Percentiles rank a stretch among this genome's conserved stretches.
phyloP scores from a whole-genome alignment of 2,113 vertebrate genomes.

The Stomatorhinus ivindoensis region DNA sequence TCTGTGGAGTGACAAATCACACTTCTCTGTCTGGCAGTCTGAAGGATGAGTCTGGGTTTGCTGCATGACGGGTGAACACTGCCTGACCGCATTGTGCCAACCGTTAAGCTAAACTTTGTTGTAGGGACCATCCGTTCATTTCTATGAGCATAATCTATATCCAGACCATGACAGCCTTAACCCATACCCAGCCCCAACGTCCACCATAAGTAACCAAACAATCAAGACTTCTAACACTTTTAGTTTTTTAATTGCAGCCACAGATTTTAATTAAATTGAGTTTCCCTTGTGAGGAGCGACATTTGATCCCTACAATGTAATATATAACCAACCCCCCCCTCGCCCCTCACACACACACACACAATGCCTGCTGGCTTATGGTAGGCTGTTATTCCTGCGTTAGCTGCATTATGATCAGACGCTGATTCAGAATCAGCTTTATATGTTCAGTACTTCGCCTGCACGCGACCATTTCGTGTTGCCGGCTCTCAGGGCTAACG shows the following conservation, averaged over 20 bases:
- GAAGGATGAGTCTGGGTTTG: too few relatives aligned
- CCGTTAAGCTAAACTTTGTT: too few relatives aligned
- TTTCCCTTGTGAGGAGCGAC: neutral
- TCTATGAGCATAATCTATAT: neutral
- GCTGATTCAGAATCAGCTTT: neutral
- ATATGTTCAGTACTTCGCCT: neutral
- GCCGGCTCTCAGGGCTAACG: neutral
- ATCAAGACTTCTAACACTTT: neutral
- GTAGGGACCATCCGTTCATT: too few relatives aligned
- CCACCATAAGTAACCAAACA: neutral
- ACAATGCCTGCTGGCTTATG: neutral
- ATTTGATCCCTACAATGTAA: too few relatives aligned
- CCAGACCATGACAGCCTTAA: neutral
- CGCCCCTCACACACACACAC: neutral
- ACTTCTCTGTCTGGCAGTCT: too few relatives aligned
- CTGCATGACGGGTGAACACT: fast-evolving
- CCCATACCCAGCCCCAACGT: neutral
- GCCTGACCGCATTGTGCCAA: too few relatives aligned
- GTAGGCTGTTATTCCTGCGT: neutral
- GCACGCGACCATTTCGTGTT: neutral
- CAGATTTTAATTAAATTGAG: neutral
- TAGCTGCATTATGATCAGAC: neutral
- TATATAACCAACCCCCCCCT: too few relatives aligned
- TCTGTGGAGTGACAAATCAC: neutral
- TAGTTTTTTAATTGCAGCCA: neutral